Percentiles rank a stretch among this genome's conserved stretches.
These are phyloP conservation scores for Tromatobia lineatoria DNA, from an alignment of 2,888 invertebrate species.

Conservation along the genomic window DNA sequence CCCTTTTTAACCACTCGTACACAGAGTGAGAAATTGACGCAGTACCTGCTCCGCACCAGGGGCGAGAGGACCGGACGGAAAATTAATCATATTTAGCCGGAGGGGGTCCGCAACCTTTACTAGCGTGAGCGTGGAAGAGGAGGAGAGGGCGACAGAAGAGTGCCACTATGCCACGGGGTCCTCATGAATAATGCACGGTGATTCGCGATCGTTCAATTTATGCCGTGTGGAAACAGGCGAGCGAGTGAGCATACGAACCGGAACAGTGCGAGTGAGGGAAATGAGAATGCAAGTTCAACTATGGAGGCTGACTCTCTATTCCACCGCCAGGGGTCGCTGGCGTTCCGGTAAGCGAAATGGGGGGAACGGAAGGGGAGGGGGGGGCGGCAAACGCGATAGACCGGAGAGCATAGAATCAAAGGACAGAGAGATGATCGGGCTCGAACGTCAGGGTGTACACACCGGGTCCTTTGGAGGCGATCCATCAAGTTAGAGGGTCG, in stretches of 20 bases:
- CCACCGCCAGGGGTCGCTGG: conserved; percentile 1
- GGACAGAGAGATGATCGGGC: conserved; percentile 30
- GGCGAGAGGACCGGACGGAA: conserved; percentile 67
- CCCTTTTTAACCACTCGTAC: conserved; percentile 25
- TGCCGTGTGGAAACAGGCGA: conserved; percentile 69
- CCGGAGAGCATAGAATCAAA: conserved; percentile 16
- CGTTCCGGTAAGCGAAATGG: background rate
- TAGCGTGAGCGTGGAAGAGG: background rate
- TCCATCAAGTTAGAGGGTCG: conserved; percentile 71
- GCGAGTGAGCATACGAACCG: conserved; percentile 40
- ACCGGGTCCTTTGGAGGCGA: conserved; percentile 64
- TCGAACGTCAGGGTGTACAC: conserved; percentile 42
- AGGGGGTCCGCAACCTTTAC: conserved; percentile 52
- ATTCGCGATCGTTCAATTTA: conserved; percentile 77
- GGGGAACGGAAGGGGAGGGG: background rate
- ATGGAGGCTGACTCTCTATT: conserved; percentile 45
- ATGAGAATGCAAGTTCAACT: conserved; percentile 15
- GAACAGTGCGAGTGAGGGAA: conserved; percentile 28
- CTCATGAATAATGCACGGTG: conserved; percentile 78
- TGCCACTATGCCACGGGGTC: conserved; percentile 25
- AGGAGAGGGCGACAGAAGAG: background rate
- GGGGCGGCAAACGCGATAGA: background rate
- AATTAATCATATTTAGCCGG: conserved; percentile 76
- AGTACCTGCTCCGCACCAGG: conserved; percentile 17
- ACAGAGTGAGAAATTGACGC: conserved; percentile 47